Evolutionary conservation across 2,888 invertebrate genomes (phyloP), one percentile per base, ranked within the genome.

Genomic region (Craniophora ligustri): DNA sequence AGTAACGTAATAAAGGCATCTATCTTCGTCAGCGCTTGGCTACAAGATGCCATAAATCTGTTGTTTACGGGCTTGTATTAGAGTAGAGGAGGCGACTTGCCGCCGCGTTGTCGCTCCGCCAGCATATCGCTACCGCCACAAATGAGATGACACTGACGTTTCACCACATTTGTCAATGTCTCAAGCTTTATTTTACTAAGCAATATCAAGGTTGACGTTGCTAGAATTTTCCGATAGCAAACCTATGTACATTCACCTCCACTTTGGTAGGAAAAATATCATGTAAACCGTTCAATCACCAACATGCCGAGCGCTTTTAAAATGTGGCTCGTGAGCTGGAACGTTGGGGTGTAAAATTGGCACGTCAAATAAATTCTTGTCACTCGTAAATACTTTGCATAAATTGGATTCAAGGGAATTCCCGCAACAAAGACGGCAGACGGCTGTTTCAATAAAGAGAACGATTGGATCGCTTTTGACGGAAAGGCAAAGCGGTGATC

Each of bases 351-450:
- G 79, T 83, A 85, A 87, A 87, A 87, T 87, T 87, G 86, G 85
- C 82, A 82, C 82, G 86, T 87, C 89, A 86, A 89, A 90, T 88
- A 89, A 88, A 90, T 89, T 89, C 89, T 82, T 85, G 87, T 87
- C 89, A 88, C 84, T 85, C 86, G 88, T 87, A 89, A 90, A 91
- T 88, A 88, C 89, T 91, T 90, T 89, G 88, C 91, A 90, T 89
- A 89, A 87, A 90, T 89, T 87, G 88, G 86, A 89, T 87, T 78
- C 85, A 75, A 81, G 81, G 82, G 84, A 85, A 89, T 88, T 85
- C 84, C 85, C 84, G 82, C 89, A 86, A 88, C 89, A 91, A 90
- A 90, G 90, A 87, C 82, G 83, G 81, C 66, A 83, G 85, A 86
- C 84, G 85, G 84, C 81, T 81, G 86, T 80, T 85, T 83, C 88